Conservation (phyloP, 2,888 invertebrate genomes). For the Melieria crassipennis region DNA sequence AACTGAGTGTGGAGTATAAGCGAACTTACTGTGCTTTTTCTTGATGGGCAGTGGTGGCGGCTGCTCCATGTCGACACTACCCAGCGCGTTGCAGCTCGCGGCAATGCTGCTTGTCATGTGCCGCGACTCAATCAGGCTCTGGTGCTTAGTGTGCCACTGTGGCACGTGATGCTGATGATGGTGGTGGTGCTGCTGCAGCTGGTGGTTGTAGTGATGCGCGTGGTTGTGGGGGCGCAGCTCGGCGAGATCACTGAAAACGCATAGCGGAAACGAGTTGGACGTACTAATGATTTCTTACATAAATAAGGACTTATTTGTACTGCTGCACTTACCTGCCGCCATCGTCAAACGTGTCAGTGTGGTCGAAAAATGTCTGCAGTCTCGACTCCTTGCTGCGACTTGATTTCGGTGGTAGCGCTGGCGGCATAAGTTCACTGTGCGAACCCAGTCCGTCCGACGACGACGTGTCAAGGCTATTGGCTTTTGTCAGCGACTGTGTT, state of each 20-base stretch:
- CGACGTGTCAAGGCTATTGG: conserved; percentile 50
- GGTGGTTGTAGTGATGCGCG: conserved; percentile 48
- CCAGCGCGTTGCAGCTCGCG: conserved; percentile 48
- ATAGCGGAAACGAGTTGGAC: not conserved
- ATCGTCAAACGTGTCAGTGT: conserved; percentile 70
- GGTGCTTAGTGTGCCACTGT: conserved; percentile 64
- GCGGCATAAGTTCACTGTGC: conserved; percentile 63
- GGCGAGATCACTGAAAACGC: conserved; percentile 18
- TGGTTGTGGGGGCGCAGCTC: conserved; percentile 17
- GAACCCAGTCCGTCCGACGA: conserved; percentile 42
- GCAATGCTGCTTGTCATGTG: conserved; percentile 47
- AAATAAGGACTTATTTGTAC: not conserved
- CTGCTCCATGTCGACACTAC: conserved; percentile 68
- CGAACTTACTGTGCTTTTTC: conserved; percentile 92
- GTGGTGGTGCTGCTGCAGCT: conserved; percentile 54
- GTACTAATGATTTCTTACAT: not conserved
- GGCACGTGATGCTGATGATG: conserved; percentile 57
- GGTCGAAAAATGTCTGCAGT: conserved; percentile 76
- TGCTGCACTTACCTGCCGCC: conserved; percentile 58
- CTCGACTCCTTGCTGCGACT: conserved; percentile 69
- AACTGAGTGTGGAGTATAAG: conserved; percentile 47
- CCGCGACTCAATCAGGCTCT: conserved; percentile 62
- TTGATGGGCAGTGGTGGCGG: conserved; percentile 93
- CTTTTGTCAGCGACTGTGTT: conserved; percentile 45
- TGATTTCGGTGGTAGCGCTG: conserved; percentile 73